phyloP scores from a whole-genome alignment of 2,113 vertebrate species.

The Ophiodon elongatus region DNA sequence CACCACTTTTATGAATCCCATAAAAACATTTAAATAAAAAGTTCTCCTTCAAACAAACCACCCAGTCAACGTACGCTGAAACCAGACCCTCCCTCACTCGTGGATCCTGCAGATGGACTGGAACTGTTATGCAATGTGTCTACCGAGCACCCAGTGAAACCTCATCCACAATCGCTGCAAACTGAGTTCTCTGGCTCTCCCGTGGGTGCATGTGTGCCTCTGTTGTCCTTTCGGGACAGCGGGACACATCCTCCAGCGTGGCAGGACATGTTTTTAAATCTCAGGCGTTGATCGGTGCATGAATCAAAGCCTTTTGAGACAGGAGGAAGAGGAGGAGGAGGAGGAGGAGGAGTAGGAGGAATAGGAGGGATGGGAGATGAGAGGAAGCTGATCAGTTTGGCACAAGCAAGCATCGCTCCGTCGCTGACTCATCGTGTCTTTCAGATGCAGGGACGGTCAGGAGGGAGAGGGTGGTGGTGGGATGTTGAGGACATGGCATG shows the following conservation, averaged over 20 bases:
- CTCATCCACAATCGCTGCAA: too few relatives aligned
- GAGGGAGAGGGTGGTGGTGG: not conserved
- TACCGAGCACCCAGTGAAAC: not conserved
- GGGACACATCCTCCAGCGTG: conserved; percentile 23
- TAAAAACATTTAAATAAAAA: not conserved
- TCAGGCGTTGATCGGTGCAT: conserved; percentile 45
- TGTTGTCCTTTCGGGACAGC: conserved; percentile 49
- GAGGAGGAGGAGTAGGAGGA: conserved; percentile 25
- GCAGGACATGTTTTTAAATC: conserved; percentile 54
- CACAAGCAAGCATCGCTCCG: conserved; percentile 24
- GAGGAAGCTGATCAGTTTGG: conserved; percentile 56
- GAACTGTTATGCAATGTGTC: not conserved
- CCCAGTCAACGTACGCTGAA: not conserved
- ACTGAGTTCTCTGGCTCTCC: not conserved
- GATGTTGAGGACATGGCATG: conserved; percentile 43
- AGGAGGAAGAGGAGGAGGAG: conserved; percentile 32
- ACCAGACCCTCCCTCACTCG: not conserved
- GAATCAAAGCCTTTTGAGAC: conserved; percentile 65
- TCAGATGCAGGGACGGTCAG: conserved; percentile 18
- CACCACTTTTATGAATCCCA: not conserved
- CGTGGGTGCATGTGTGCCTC: not conserved
- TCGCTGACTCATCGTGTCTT: conserved; percentile 74
- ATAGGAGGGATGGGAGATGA: conserved; percentile 54
- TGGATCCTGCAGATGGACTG: not conserved
- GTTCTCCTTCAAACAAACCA: not conserved